Conservation (phyloP, 2,113 vertebrate species). For the Vanacampus margaritifer region DNA sequence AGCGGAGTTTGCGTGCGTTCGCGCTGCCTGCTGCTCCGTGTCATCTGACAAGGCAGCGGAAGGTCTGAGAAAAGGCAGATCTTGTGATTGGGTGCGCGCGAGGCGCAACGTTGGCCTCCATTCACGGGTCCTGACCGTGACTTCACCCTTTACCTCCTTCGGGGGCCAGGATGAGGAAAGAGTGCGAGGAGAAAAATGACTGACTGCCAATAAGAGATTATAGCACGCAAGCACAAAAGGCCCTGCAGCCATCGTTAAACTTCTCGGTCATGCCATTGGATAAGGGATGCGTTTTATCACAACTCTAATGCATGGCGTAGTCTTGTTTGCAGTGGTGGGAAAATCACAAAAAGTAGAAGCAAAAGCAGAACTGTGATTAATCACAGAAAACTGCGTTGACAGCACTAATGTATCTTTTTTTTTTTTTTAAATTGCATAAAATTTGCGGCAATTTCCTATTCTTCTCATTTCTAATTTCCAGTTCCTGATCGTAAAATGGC, state of each 20-base stretch:
- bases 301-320: conserved; percentile 41
- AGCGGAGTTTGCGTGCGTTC: conserved; percentile 23
- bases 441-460: too few relatives aligned
- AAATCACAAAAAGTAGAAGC: too few relatives aligned
- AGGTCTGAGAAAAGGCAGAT: conserved; percentile 34
- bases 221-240: conserved; percentile 22
- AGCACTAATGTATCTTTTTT: too few relatives aligned
- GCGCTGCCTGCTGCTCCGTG: conserved; percentile 48
- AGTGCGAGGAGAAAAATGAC: conserved; percentile 41
- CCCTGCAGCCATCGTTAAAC: conserved; percentile 67
- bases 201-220: conserved; percentile 53
- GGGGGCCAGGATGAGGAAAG: conserved; percentile 36
- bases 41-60: conserved; percentile 53
- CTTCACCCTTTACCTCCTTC: conserved; percentile 62
- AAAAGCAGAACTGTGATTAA: too few relatives aligned
- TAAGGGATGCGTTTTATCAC: conserved; percentile 44
- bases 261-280: conserved; percentile 58
- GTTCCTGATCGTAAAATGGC: too few relatives aligned
- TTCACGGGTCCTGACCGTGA: conserved; percentile 60
- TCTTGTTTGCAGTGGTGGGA: too few relatives aligned
- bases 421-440: too few relatives aligned
- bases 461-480: too few relatives aligned
- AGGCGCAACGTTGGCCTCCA: conserved; percentile 20
- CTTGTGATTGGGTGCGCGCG: conserved; percentile 57
- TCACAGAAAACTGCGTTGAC: too few relatives aligned